Base-by-base conservation (phyloP, 2,113 vertebrate genomes). In the Murina feae region DNA sequence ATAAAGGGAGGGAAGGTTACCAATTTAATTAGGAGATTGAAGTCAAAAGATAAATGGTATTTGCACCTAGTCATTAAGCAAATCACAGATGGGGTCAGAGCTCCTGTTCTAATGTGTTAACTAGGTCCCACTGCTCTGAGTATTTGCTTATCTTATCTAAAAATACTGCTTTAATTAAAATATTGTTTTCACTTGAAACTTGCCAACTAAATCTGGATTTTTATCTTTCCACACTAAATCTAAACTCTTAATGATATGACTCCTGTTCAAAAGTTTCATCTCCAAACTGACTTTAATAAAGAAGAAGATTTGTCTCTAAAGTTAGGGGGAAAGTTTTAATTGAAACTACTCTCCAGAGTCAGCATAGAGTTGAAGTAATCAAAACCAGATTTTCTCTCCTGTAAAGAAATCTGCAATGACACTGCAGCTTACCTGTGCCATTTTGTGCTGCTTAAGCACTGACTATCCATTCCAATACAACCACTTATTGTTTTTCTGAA, bases 341-440 rank as follows among this genome's bases (percentile, higher is more conserved):
- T 97, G 94, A 97, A 96, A 95, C 68, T 30, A 18, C 39, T 96
- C 95, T 97, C 94, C 63, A 91, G 96, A 97, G 96, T 91, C 83
- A 79, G 66, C 35, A 86, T 25, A 51, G 71, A 95, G 58, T 92
- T 93, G 37, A 97, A 95, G 87, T 68, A 95, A 97, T 96, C 89
- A 96, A 96, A 89, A 68, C 39, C 44, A 96, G 86, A 49, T 96
- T 94, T 97, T 89, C 66, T 86, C 32, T 72, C 7, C 55, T 63
- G 16, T 79, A 74, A 84, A 91, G 71, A 94, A 93, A 86, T 84
- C 58, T 81, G 49, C 39, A 87, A 49, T 4, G 65, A 86, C 37
- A 82, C 47, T 13, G 12, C 42, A 85, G 39, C 49, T 76, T 90
- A 95, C 91, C 79, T 93, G 49, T 71, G 93, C 35, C 32, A 90